Base-by-base conservation (phyloP, 2,888 invertebrate genomes). In the Plemyria rubiginata region DNA sequence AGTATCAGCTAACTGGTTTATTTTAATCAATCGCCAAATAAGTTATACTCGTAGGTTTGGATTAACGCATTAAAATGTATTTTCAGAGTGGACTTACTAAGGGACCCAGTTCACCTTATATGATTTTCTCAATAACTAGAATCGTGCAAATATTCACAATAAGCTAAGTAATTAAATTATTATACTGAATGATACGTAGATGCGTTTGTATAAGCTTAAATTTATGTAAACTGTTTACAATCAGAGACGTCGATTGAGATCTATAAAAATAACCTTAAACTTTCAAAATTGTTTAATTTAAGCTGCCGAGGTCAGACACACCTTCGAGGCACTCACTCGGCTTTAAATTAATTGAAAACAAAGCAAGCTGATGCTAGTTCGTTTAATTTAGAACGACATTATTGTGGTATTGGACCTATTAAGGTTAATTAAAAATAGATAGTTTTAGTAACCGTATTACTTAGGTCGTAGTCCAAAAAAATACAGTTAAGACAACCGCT, bases 231-330 rank as follows among this genome's bases (percentile, higher is more conserved):
- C 54, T 46, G 60, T 61, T 56, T 54, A 48, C 53, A 64, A 62
- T 49, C 53, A 61, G 13, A 52, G 51, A 29, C 40, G 40, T 52
- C 46, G 45, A 63, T 64, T 60, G 51, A 53, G 12, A 66, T 55
- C 59, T 68, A 62, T 73, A 74, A 65, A 73, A 70, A 66, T 76
- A 73, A 78, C 80, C 74, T 77, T 77, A 75, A 76, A 79, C 78
- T 80, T 81, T 76, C 70, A 69, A 69, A 70, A 67, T 68, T 63
- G 62, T 71, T 72, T 66, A 66, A 75, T 73, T 76, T 68, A 71
- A 62, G 53, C 70, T 61, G 62, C 59, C 75, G 78, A 82, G 80
- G 84, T 79, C 73, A 65, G 60, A 70, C 68, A 70, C 70, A 70
- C 72, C 70, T 74, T 65, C 54, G 15, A 60, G 41, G 41, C 54